Evolutionary conservation across 2,888 invertebrate genomes (phyloP).

Genomic region (Acanthopleura granulata): DNA sequence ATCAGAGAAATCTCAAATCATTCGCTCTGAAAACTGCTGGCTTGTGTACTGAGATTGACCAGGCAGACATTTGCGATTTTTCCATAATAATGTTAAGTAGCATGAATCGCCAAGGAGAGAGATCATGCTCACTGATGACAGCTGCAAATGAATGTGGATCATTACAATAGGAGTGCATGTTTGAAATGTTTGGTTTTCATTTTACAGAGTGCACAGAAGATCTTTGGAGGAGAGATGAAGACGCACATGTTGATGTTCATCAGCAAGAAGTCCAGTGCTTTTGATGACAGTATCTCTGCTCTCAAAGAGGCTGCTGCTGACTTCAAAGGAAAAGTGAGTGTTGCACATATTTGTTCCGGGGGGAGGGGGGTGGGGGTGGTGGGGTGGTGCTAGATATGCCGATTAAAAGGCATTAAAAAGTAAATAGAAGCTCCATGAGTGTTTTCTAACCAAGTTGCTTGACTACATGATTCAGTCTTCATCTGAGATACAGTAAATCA

Average conservation of each 20-base stretch:
- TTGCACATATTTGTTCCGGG: background rate
- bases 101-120: no score
- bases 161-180: no score
- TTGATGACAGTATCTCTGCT: conserved; percentile 83
- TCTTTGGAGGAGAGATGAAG: conserved; percentile 98
- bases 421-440: background rate
- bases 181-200: background rate
- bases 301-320: conserved; percentile 88
- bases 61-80: no score
- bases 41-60: no score
- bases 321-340: conserved; percentile 84
- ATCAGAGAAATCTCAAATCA: no score
- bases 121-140: no score
- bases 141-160: no score
- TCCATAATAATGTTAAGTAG: no score
- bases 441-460: background rate
- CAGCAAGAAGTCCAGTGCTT: conserved; percentile 81
- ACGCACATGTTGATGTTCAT: conserved; percentile 96
- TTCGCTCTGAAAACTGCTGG: no score
- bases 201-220: conserved; percentile 88
- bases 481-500: no score
- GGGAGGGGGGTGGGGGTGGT: no score
- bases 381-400: background rate
- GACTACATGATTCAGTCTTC: no score
- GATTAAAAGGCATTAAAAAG: background rate